These are phyloP conservation scores for Himantopus leucocephalus DNA, from an alignment of 2,113 vertebrate genomes.

Conservation along the genomic window DNA sequence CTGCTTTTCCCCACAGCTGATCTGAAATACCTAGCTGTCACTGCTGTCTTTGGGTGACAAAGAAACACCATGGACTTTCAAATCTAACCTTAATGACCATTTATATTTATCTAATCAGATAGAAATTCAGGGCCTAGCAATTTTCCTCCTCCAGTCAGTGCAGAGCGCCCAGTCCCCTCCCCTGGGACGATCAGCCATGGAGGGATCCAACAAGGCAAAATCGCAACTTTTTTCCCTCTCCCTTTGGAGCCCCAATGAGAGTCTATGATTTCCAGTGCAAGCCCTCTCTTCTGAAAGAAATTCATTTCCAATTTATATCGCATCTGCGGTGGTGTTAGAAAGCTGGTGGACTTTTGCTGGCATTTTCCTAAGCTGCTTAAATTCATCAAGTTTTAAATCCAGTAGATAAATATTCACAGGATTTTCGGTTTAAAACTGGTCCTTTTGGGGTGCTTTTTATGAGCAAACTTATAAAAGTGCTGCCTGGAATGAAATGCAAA, in stretches of 20 bases:
- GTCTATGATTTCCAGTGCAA: neutral
- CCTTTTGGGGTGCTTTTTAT: slow-evolving; percentile 45
- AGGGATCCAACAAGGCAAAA: neutral
- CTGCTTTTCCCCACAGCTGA: neutral
- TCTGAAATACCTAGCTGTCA: neutral
- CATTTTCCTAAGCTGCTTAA: slow-evolving; percentile 70
- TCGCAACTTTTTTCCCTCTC: neutral
- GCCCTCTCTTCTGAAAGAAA: neutral
- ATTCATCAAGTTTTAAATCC: slow-evolving; percentile 56
- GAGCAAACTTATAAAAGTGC: slow-evolving; percentile 28
- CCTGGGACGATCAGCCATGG: neutral
- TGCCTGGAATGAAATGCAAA: slow-evolving; percentile 52
- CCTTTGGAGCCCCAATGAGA: neutral
- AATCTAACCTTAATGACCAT: neutral
- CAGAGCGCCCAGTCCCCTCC: neutral
- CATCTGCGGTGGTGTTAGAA: slow-evolving; percentile 14
- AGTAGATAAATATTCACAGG: slow-evolving; percentile 69
- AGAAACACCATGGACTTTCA: rapidly evolving
- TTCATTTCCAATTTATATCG: neutral
- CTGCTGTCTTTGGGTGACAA: neutral
- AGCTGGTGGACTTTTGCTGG: slow-evolving; percentile 28
- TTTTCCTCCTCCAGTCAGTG: neutral
- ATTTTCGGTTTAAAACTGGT: slow-evolving; percentile 56
- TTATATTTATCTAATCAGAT: neutral
- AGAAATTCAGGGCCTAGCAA: neutral